phyloP scores from a whole-genome alignment of 1,140 invertebrate species.

The Pachypeltis micranthus region DNA sequence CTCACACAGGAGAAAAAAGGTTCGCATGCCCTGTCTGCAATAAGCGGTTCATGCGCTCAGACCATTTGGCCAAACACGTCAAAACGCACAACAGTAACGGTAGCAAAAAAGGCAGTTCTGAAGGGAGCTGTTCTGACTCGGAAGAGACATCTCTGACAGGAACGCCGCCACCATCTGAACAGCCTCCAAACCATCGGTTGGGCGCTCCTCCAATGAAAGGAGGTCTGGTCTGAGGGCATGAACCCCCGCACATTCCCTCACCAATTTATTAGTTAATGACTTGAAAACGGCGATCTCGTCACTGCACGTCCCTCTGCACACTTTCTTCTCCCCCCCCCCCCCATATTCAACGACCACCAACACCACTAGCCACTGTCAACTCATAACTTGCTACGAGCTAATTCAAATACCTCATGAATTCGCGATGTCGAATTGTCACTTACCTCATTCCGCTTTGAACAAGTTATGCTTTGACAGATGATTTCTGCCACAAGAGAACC shows the following conservation, averaged over 20 bases:
- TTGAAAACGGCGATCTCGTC: background rate
- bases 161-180: conserved; percentile 3
- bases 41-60: conserved; percentile 79
- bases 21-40: conserved; percentile 70
- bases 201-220: conserved; percentile 4
- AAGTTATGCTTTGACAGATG: no score
- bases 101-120: conserved; percentile 15
- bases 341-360: background rate
- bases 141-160: conserved; percentile 15
- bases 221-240: conserved; percentile 7
- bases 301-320: background rate
- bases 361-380: background rate
- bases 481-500: no score
- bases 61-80: conserved; percentile 78
- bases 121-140: conserved; percentile 18
- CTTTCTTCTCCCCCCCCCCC: background rate
- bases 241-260: background rate
- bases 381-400: no score
- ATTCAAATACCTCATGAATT: background rate
- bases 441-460: no score
- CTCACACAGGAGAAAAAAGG: conserved; percentile 81
- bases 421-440: background rate
- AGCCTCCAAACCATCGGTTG: background rate
- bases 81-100: conserved; percentile 50
- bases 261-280: background rate